Percentiles rank a stretch among this genome's conserved stretches.
Evolutionary conservation across 2,888 invertebrate genomes (phyloP).

Genomic region (Acleris holmiana): DNA sequence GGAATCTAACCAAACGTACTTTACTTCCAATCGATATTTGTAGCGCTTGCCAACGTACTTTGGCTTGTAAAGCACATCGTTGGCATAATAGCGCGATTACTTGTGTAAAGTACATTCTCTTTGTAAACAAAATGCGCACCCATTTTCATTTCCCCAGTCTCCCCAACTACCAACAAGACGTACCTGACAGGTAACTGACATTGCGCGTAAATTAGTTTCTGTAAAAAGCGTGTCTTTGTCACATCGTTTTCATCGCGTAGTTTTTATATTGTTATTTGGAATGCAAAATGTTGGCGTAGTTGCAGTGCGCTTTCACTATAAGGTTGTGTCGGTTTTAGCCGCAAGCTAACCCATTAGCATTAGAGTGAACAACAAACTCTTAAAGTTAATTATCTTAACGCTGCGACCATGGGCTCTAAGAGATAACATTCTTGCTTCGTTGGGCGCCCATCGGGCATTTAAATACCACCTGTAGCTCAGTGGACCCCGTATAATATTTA

Average conservation of each 20-base stretch:
- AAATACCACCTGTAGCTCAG: slow-evolving; percentile 73
- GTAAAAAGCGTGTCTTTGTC: neutral
- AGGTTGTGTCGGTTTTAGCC: slow-evolving; percentile 11
- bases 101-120: too few relatives aligned
- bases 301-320: slow-evolving; percentile 5
- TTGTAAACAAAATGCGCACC: too few relatives aligned
- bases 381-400: slow-evolving; percentile 34
- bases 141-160: too few relatives aligned
- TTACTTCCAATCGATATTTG: slow-evolving; percentile 31
- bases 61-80: neutral
- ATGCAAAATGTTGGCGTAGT: neutral
- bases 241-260: neutral
- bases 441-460: slow-evolving; percentile 50
- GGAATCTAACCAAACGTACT: slow-evolving; percentile 29
- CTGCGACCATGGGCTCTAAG: slow-evolving; percentile 18
- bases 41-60: slow-evolving; percentile 26
- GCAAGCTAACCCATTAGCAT: slow-evolving; percentile 22
- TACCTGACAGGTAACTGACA: too few relatives aligned
- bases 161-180: too few relatives aligned
- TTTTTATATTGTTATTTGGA: neutral
- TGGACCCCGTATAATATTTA: slow-evolving; percentile 61
- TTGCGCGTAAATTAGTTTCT: neutral
- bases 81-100: too few relatives aligned
- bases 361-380: slow-evolving; percentile 24
- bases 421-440: slow-evolving; percentile 46